phyloP scores from a whole-genome alignment of 2,888 invertebrate genomes.

The Dioctria linearis region DNA sequence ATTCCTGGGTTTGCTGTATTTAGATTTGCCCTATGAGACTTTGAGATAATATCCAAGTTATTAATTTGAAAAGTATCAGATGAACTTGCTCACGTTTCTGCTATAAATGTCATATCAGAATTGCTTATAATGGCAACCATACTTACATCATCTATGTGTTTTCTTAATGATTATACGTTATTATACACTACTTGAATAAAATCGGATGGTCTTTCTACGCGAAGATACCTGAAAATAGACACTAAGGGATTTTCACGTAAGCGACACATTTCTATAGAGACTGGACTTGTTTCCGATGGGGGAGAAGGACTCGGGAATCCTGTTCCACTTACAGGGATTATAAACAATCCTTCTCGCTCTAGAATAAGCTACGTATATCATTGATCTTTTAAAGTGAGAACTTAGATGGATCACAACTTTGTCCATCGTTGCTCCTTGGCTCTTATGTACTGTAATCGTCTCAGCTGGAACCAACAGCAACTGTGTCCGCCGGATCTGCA shows the following conservation, averaged over 20 bases:
- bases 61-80: too few relatives aligned
- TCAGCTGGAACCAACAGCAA: background rate
- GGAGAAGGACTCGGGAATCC: conserved; percentile 18
- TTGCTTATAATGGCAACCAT: too few relatives aligned
- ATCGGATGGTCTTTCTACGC: background rate
- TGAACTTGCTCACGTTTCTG: too few relatives aligned
- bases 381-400: conserved; percentile 20
- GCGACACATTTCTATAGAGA: conserved; percentile 14
- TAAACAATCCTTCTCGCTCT: conserved; percentile 18
- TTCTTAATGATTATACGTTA: too few relatives aligned
- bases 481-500: background rate
- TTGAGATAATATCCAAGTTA: too few relatives aligned
- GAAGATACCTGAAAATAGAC: conserved; percentile 8
- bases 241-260: conserved; percentile 10
- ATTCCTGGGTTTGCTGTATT: too few relatives aligned
- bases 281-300: conserved; percentile 21
- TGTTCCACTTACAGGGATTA: conserved; percentile 15
- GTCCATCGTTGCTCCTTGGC: background rate
- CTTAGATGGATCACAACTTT: conserved; percentile 7
- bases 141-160: too few relatives aligned
- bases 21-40: too few relatives aligned
- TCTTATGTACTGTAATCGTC: background rate
- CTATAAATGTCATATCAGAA: too few relatives aligned
- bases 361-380: background rate
- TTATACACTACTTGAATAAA: too few relatives aligned